These are phyloP conservation scores for Halictus rubicundus DNA, from an alignment of 1,140 invertebrate species.

Conservation along the genomic window DNA sequence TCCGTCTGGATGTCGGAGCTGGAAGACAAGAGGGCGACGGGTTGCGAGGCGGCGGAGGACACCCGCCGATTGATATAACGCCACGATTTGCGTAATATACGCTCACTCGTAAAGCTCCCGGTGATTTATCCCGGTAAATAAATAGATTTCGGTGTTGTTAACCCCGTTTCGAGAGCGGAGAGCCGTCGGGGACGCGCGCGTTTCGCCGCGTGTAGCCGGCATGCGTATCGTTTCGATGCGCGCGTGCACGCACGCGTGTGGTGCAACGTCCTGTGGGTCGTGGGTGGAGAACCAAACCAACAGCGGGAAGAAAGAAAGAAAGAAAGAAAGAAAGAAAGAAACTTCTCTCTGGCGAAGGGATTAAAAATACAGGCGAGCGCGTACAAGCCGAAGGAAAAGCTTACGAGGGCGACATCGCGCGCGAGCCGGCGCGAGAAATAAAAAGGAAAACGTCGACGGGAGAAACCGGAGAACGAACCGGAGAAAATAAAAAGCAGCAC, in stretches of 20 bases:
- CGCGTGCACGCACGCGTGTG: constrained; percentile 34
- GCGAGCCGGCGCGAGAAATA: not conserved
- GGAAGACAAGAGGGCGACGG: not conserved
- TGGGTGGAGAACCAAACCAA: not conserved
- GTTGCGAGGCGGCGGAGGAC: constrained; percentile 6
- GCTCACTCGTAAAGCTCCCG: constrained; percentile 54
- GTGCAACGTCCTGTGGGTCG: constrained; percentile 59
- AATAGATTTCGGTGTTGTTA: constrained; percentile 64
- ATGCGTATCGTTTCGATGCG: constrained; percentile 6
- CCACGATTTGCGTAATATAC: constrained; percentile 63
- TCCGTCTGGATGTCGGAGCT: not conserved
- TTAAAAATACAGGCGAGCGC: constrained; percentile 57
- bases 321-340: not conserved
- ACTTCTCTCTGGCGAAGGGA: constrained; percentile 36
- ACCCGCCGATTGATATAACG: constrained; percentile 62
- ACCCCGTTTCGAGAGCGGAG: constrained; percentile 52
- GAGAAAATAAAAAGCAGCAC: not conserved
- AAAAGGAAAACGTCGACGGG: not conserved
- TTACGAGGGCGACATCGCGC: not conserved
- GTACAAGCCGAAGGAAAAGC: not conserved
- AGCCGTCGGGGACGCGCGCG: constrained; percentile 9
- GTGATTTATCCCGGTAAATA: constrained; percentile 62
- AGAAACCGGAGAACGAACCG: not conserved
- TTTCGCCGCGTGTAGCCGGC: constrained; percentile 28
- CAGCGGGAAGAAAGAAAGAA: too few relatives aligned